A percentile compares a stretch with the other conserved stretches of the same genome.
phyloP scores from a whole-genome alignment of 2,888 invertebrate species.

The Cantharis nigra region DNA sequence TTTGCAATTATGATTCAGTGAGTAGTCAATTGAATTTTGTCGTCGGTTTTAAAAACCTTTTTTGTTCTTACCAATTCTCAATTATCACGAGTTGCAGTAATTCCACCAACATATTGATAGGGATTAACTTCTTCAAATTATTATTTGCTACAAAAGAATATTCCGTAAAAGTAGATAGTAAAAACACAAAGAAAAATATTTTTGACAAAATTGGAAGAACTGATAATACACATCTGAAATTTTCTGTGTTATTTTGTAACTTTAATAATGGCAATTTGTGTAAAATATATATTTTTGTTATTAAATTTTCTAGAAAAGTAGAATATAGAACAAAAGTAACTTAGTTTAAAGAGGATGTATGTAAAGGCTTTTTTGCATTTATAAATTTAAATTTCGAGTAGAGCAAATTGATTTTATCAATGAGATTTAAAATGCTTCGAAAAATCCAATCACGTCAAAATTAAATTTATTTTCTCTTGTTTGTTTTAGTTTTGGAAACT shows the following conservation, averaged over 20 bases:
- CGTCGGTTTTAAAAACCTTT: not conserved
- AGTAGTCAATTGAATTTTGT: not conserved
- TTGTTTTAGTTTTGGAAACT: constrained; percentile 33
- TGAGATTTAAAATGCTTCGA: constrained; percentile 43
- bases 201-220: not conserved
- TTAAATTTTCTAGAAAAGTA: not conserved
- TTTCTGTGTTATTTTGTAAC: not conserved
- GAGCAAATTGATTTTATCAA: constrained; percentile 42
- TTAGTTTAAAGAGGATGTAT: constrained; percentile 22
- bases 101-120: not conserved
- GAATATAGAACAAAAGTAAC: constrained; percentile 9
- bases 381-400: constrained; percentile 19
- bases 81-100: not conserved
- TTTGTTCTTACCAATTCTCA: not conserved
- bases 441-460: constrained; percentile 44
- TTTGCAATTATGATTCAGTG: not conserved
- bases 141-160: not conserved
- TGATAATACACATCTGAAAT: not conserved
- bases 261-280: not conserved
- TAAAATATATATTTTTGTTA: not conserved
- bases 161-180: not conserved
- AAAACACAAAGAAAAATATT: not conserved
- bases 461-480: constrained; percentile 38
- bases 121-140: not conserved
- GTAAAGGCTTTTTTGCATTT: constrained; percentile 26